A percentile compares a stretch with the other conserved stretches of the same genome.
phyloP scores from a whole-genome alignment of 2,797 vertebrate species.

The Typhlichthys subterraneus region DNA sequence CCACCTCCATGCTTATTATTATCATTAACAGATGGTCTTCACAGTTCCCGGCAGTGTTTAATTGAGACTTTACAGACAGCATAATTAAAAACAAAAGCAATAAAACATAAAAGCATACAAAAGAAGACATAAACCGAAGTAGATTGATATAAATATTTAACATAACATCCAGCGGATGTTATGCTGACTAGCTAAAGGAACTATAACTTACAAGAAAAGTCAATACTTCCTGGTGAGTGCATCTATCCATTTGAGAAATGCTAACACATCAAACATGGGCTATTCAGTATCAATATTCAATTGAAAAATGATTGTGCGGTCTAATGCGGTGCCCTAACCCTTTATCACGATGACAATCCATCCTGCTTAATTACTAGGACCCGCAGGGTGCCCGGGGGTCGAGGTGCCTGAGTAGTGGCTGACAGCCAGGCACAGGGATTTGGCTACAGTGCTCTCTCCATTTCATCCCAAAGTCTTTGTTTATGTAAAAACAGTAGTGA shows the following conservation, averaged over 20 bases:
- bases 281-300: slow-evolving; percentile 13
- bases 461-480: slow-evolving; percentile 78
- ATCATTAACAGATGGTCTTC: too few species aligned
- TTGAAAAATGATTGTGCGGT: too few species aligned
- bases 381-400: slow-evolving; percentile 53
- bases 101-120: too few species aligned
- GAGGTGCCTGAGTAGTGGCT: slow-evolving; percentile 55
- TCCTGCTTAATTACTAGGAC: slow-evolving; percentile 69
- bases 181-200: not conserved
- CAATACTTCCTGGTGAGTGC: not conserved
- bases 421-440: slow-evolving; percentile 62
- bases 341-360: slow-evolving; percentile 55
- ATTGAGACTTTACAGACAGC: too few species aligned
- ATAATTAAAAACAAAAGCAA: too few species aligned
- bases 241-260: not conserved
- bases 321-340: slow-evolving; percentile 2
- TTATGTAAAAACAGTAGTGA: slow-evolving; percentile 77
- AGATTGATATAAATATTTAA: too few species aligned
- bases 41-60: too few species aligned
- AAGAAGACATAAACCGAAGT: too few species aligned
- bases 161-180: too few species aligned
- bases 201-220: not conserved
- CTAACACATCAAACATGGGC: slow-evolving; percentile 2
- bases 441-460: slow-evolving; percentile 47
- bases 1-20: too few species aligned